Percentiles rank a stretch among this genome's conserved stretches.
phyloP scores from a whole-genome alignment of 2,797 vertebrate species.

The Sparidentex hasta region DNA sequence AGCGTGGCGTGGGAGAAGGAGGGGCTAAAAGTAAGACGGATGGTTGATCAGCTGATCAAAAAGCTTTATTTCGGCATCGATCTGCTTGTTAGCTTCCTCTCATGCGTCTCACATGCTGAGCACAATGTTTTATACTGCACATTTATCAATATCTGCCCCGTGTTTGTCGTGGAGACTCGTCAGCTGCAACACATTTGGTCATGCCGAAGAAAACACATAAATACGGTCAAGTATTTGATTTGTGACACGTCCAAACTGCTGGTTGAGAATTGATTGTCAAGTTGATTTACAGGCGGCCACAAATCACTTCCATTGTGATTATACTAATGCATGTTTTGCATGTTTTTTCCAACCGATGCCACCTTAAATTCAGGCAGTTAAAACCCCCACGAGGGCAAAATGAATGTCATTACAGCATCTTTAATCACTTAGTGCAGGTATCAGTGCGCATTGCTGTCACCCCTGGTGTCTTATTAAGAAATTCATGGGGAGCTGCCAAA shows the following conservation, averaged over 20 bases:
- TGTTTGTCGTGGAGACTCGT: neutral
- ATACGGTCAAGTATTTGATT: neutral
- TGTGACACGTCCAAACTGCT: neutral
- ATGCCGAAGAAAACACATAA: neutral
- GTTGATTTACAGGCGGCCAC: neutral
- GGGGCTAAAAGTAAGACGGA: constrained; percentile 7
- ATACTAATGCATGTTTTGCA: neutral
- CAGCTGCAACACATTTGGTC: neutral
- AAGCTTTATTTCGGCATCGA: constrained; percentile 32
- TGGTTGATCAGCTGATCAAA: constrained; percentile 42
- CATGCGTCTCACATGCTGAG: constrained; percentile 18
- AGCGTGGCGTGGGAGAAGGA: neutral
- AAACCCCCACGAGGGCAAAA: neutral
- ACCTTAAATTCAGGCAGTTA: neutral
- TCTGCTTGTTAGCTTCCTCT: constrained; percentile 46
- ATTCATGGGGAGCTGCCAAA: too few species aligned
- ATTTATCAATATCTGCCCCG: constrained; percentile 11
- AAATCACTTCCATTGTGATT: neutral
- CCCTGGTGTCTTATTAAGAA: too few species aligned
- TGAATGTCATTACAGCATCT: too few species aligned
- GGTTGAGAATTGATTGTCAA: neutral
- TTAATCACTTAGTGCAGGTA: too few species aligned
- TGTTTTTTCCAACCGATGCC: too few species aligned
- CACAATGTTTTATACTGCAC: constrained; percentile 7
- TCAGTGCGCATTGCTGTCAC: too few species aligned